Base-by-base conservation (phyloP, 1,140 invertebrate species). In the Drosophila punjabiensis region DNA sequence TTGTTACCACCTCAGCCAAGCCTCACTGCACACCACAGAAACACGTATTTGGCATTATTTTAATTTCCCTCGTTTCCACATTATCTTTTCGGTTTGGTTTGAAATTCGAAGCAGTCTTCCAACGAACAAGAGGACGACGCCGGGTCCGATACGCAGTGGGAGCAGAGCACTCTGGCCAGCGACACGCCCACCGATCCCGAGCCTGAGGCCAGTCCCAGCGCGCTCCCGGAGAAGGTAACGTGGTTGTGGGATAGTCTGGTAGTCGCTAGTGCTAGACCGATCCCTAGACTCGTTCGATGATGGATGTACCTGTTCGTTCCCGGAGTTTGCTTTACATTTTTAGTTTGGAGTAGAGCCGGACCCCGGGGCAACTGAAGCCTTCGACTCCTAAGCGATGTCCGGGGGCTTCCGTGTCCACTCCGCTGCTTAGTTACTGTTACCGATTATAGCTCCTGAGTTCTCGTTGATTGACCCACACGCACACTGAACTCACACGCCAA, bases 131-230 rank as follows among this genome's bases (percentile, higher is more conserved):
- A 89, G 55, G 87, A 90, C 55, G 85, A 89, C 59, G 56, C 74
- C 62, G 85, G 76, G 37, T 79, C 78, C 53, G 86, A 89, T 41
- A 89, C 76, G 39, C 50, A 77, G 41, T 76, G 79, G 70, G 83
- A 86, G 37, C 79, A 66, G 68, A 83, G 70, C 80, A 79, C 83
- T 65, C 79, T 86, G 68, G 82, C 87, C 76, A 82, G 71, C 79
- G 82, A 86, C 24, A 75, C 86, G 68, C 82, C 86, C 68, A 91
- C 87, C 86, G 84, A 88, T 33, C 68, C 55, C 52, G 85, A 90
- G 55, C 66, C 69, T 32, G 85, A 83, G 55, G 69, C 62, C 60
- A 76, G 50, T 79, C 52, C 67, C 37, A 70, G 28, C 58, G 35
- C 39, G 10, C 53, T 58, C 35, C 20, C 50, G 16, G 77, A 87